Percentiles rank a stretch among this genome's conserved stretches.
These are phyloP conservation scores for Pegoplata infirma DNA, from an alignment of 2,888 invertebrate genomes.

Conservation along the genomic window DNA sequence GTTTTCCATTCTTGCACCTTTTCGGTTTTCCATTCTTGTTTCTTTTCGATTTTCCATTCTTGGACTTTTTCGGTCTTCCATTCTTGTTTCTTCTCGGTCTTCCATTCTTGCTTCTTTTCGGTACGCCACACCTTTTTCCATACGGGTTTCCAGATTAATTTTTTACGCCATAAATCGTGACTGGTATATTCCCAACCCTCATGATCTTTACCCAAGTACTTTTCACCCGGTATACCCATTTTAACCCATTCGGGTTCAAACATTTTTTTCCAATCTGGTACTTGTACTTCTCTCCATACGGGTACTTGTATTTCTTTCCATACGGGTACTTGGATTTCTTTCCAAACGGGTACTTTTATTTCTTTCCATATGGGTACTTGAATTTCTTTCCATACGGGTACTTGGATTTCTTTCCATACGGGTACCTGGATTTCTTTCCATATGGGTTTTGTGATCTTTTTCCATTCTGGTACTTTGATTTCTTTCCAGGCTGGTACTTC, in stretches of 20 bases:
- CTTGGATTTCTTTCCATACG: constrained; percentile 81
- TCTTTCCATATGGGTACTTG: constrained; percentile 84
- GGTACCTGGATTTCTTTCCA: constrained; percentile 83
- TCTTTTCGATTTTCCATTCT: constrained; percentile 88
- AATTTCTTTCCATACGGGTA: constrained; percentile 86
- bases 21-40: constrained; percentile 88
- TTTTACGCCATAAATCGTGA: constrained; percentile 92
- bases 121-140: constrained; percentile 90
- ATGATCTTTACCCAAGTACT: constrained; percentile 88
- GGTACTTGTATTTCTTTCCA: constrained; percentile 86
- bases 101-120: constrained; percentile 87
- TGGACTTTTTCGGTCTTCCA: constrained; percentile 82
- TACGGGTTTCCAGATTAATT: constrained; percentile 82
- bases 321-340: constrained; percentile 86
- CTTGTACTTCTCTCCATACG: constrained; percentile 81
- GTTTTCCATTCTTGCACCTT: constrained; percentile 87
- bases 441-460: constrained; percentile 82
- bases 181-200: constrained; percentile 91
- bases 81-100: constrained; percentile 84
- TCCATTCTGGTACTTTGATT: constrained; percentile 77
- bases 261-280: constrained; percentile 79
- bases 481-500: constrained; percentile 88
- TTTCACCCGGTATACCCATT: constrained; percentile 87
- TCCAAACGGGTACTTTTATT: constrained; percentile 79
- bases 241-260: constrained; percentile 83